Evolutionary conservation across 2,113 vertebrate genomes (phyloP).

Genomic region (Asarcornis scutulata): DNA sequence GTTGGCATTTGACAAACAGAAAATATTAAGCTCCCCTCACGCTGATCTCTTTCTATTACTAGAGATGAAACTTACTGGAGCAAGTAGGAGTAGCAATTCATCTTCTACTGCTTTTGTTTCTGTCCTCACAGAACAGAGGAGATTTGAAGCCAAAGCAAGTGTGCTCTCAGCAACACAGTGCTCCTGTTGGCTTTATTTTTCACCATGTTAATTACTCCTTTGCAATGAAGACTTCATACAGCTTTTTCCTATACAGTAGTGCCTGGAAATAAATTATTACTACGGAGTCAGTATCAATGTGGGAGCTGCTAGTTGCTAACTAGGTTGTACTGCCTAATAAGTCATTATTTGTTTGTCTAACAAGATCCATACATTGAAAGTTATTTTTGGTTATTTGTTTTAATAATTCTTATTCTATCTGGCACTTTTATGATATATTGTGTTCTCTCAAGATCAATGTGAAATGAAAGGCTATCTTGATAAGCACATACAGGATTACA

Average conservation of each 20-base stretch:
- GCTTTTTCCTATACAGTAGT: not conserved
- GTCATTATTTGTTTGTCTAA: not conserved
- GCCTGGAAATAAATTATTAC: not conserved
- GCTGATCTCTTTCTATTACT: not conserved
- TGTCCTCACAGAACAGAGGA: not conserved
- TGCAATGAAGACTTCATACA: not conserved
- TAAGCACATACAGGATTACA: not conserved
- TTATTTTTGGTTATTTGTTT: not conserved
- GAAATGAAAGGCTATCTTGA: not conserved
- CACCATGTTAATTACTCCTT: not conserved
- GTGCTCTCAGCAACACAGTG: not conserved
- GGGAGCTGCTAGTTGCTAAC: not conserved
- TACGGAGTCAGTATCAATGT: not conserved
- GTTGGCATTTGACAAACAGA: not conserved
- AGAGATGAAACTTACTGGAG: not conserved
- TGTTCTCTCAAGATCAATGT: not conserved
- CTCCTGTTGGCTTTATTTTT: not conserved
- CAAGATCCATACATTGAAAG: not conserved
- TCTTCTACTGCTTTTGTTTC: not conserved
- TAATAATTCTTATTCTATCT: not conserved
- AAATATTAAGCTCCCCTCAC: not conserved
- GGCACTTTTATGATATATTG: not conserved
- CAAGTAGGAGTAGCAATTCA: not conserved
- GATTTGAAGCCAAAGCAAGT: not conserved
- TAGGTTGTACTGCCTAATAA: not conserved